Evolutionary conservation across 2,113 vertebrate genomes (phyloP).

Genomic region (Pongo pygmaeus): DNA sequence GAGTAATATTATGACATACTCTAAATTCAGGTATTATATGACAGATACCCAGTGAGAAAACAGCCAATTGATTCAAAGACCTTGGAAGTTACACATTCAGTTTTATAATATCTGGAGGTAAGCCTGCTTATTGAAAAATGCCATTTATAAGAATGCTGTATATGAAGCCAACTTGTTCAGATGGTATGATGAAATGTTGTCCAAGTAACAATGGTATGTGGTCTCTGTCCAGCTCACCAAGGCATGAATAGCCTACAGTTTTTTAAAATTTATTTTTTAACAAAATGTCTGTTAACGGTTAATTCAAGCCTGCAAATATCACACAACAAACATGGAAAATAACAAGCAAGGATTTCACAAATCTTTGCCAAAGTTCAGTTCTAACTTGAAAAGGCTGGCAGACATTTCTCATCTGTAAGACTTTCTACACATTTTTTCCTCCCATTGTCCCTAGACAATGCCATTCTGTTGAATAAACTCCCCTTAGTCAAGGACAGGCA

Average conservation of each 20-base stretch:
- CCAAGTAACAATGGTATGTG: background rate
- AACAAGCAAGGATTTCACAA: background rate
- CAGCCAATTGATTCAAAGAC: background rate
- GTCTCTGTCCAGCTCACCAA: background rate
- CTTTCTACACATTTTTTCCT: background rate
- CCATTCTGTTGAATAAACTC: background rate
- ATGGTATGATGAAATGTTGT: background rate
- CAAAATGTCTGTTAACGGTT: background rate
- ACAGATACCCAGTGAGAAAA: background rate
- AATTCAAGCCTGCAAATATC: slow-evolving; percentile 26
- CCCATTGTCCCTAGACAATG: background rate
- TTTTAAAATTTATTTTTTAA: background rate
- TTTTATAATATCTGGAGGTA: background rate
- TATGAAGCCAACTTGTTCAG: background rate
- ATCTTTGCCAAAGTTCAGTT: slow-evolving; percentile 49
- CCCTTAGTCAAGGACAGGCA: background rate
- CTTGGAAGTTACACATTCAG: background rate
- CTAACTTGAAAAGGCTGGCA: slow-evolving; percentile 24
- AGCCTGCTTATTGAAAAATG: background rate
- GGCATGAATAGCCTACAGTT: background rate
- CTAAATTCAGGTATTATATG: background rate
- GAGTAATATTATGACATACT: background rate
- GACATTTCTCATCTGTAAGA: slow-evolving; percentile 8
- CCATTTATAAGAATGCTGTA: background rate
- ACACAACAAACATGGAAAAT: background rate